A percentile compares a stretch with the other conserved stretches of the same genome.
Evolutionary conservation across 2,888 invertebrate species (phyloP).

Genomic region (Drosophila mimetica): DNA sequence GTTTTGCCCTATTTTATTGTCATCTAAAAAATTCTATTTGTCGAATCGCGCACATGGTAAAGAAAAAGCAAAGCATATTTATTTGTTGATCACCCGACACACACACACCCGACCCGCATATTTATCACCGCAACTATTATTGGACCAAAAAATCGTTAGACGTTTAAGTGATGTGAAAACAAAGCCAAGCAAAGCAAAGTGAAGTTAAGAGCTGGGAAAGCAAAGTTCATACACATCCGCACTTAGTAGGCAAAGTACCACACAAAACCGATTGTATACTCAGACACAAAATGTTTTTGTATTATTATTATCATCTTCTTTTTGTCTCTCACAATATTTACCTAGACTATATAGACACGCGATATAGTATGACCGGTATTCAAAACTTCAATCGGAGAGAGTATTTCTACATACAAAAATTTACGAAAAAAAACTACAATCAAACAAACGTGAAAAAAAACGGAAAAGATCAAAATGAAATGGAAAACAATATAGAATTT

Average conservation of each 20-base stretch:
- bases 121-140: constrained; percentile 80
- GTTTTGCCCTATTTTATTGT: constrained; percentile 44
- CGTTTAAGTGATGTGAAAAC: constrained; percentile 80
- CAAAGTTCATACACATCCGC: constrained; percentile 45
- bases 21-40: constrained; percentile 37
- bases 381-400: constrained; percentile 35
- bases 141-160: constrained; percentile 86
- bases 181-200: constrained; percentile 50
- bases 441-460: constrained; percentile 30
- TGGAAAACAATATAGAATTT: constrained; percentile 47
- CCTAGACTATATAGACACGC: constrained; percentile 62
- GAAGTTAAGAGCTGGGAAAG: constrained; percentile 35
- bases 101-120: constrained; percentile 47
- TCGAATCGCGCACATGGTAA: constrained; percentile 6
- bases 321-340: constrained; percentile 62
- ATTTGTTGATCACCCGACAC: constrained; percentile 40
- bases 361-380: constrained; percentile 63
- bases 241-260: constrained; percentile 29
- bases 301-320: constrained; percentile 56
- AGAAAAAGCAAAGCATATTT: constrained; percentile 36
- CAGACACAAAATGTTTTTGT: constrained; percentile 73
- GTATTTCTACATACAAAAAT: constrained; percentile 35
- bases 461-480: constrained; percentile 39
- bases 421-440: not conserved
- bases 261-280: constrained; percentile 66